Base-by-base conservation (phyloP, 2,113 vertebrate species). In the Phocoena phocoena region DNA sequence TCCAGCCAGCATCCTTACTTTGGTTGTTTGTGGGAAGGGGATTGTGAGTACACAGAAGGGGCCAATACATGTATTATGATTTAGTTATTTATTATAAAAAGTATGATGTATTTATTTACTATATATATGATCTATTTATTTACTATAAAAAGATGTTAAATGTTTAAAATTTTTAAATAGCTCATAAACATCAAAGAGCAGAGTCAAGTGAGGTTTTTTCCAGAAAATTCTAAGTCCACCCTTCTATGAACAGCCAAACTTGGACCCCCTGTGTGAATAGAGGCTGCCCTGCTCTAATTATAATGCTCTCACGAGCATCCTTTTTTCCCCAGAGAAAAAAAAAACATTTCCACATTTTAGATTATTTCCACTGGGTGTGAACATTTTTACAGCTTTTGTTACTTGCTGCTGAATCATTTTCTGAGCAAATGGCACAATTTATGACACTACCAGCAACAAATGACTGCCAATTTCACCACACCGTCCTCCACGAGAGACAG, bases 281-380 rank as follows among this genome's bases (percentile, higher is more conserved):
- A 20, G 12, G 20, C 33, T 9, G 15, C 28, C 25, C 23, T 33
- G 26, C 25, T 5, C 3, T 6, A 1, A 58, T 13, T 58, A 47
- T 55, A 71, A 82, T 5, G 36, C 6, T 77, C 26, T 20, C 4
- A 8, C 9, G 14, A 76, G 50, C 31, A 60, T 31, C 87, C 44
- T 88, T 58, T 31, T 33, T 7, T 3, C 23, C n/a, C 62, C 28
- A 6, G 47, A 6, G 47, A 3, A 47, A 47, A 47, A 47, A 50
- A 50, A 4, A 50, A 50, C 13, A 10, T 65, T 60, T 88, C 65
- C 77, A 33, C 68, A 38, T 62, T 94, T 94, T 11, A 70, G 80
- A 73, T 89, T 44, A 33, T 96, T 95, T 92, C 81, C 84, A 74
- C 58, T 50, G 74, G 65, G 83, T 53, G 88, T 82, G 88, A 86